phyloP scores from a whole-genome alignment of 2,888 invertebrate species.

The Mactromeris polynyma region DNA sequence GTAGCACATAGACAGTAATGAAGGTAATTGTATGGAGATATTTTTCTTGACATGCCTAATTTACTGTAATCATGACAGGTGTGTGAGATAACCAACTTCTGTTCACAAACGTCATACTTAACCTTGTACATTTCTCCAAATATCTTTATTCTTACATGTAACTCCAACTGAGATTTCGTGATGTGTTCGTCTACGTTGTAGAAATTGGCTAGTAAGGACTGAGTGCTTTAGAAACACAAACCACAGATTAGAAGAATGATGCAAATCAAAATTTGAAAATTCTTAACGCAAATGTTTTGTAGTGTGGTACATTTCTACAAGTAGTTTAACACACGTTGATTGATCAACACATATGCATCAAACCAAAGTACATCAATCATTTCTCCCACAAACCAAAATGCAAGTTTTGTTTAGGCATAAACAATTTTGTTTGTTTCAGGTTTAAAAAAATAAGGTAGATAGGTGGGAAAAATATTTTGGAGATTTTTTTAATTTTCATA shows the following conservation, averaged over 20 bases:
- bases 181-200: too few relatives aligned
- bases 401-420: too few relatives aligned
- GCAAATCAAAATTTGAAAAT: not conserved
- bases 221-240: too few relatives aligned
- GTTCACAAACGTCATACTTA: not conserved
- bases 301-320: not conserved
- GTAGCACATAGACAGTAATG: not conserved
- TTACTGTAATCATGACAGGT: not conserved
- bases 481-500: too few relatives aligned
- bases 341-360: not conserved
- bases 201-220: too few relatives aligned
- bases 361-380: not conserved
- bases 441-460: too few relatives aligned
- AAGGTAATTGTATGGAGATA: not conserved
- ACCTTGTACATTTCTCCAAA: not conserved
- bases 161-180: not conserved
- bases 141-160: not conserved
- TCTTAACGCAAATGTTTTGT: not conserved
- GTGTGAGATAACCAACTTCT: not conserved
- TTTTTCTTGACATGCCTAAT: slow-evolving; percentile 9
- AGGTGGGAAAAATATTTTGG: too few relatives aligned
- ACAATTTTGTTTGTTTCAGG: too few relatives aligned
- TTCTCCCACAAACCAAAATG: too few relatives aligned
- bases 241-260: too few relatives aligned
- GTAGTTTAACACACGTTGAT: not conserved